These are phyloP conservation scores for Lasioglossum marginatum DNA, from an alignment of 2,888 invertebrate genomes.

Conservation along the genomic window DNA sequence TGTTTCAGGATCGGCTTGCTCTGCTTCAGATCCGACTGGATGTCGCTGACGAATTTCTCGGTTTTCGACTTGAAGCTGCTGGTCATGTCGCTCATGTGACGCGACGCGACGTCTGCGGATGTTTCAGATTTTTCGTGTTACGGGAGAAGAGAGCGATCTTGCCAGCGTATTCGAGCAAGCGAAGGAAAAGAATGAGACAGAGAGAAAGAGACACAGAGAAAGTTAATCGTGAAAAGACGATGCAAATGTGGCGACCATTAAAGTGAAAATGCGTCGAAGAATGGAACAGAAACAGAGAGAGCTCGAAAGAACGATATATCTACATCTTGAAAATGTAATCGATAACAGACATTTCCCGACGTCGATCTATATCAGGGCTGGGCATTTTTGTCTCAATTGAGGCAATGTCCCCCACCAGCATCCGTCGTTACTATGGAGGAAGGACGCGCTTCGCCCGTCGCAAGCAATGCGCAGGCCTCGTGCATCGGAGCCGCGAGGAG, in stretches of 20 bases:
- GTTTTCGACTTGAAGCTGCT: slow-evolving; percentile 89
- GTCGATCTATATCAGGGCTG: neutral
- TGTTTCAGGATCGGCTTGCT: slow-evolving; percentile 85
- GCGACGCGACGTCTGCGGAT: slow-evolving; percentile 86
- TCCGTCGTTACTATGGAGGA: too few species aligned
- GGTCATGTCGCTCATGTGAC: slow-evolving; percentile 89
- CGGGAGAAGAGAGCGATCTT: slow-evolving; percentile 60
- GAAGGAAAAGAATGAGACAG: slow-evolving; percentile 36
- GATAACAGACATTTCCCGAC: neutral
- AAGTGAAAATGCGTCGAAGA: slow-evolving; percentile 20
- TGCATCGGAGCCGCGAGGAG: too few species aligned
- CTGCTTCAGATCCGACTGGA: slow-evolving; percentile 87
- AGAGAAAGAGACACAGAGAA: slow-evolving; percentile 22
- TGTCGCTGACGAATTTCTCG: slow-evolving; percentile 88
- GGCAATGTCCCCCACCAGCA: too few species aligned
- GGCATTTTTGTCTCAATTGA: too few species aligned
- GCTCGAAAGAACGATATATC: neutral
- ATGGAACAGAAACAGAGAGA: neutral
- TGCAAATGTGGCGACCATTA: slow-evolving; percentile 1
- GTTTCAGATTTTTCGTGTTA: slow-evolving; percentile 72
- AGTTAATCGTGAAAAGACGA: slow-evolving; percentile 22
- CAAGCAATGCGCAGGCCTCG: too few species aligned
- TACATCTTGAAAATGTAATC: neutral
- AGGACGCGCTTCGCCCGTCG: too few species aligned
- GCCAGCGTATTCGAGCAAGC: slow-evolving; percentile 48